Conservation (phyloP, 2,113 vertebrate species). For the Pelusios castaneus region DNA sequence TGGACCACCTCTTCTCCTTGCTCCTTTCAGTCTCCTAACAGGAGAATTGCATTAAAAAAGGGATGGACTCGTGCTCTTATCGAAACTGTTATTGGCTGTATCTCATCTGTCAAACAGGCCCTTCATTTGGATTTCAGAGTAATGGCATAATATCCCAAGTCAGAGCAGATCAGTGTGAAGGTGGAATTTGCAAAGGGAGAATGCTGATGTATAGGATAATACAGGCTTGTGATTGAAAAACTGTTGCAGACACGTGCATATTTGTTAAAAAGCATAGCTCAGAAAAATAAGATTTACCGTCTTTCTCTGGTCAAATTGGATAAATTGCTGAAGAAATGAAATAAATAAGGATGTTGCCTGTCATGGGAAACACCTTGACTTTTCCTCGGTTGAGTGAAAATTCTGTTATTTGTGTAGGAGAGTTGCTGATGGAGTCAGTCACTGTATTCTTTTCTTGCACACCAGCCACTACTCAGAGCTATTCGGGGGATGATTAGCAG, state of each 20-base stretch:
- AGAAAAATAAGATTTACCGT: background rate
- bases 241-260: background rate
- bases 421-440: background rate
- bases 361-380: background rate
- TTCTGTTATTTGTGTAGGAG: background rate
- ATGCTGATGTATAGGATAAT: background rate
- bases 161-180: background rate
- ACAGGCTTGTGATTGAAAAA: background rate
- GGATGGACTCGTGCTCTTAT: accelerated
- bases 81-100: conserved; percentile 1
- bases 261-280: background rate
- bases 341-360: background rate
- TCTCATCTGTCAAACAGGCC: conserved; percentile 7
- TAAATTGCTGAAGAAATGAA: conserved; percentile 14
- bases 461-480: background rate
- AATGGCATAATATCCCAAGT: background rate
- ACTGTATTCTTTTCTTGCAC: background rate
- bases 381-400: background rate
- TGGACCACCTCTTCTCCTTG: background rate
- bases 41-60: background rate
- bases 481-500: background rate
- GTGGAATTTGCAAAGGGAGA: conserved; percentile 15
- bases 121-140: background rate
- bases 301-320: background rate
- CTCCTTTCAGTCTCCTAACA: background rate